Conservation (phyloP, 1,140 invertebrate genomes). For the Eulimnadia texana region DNA sequence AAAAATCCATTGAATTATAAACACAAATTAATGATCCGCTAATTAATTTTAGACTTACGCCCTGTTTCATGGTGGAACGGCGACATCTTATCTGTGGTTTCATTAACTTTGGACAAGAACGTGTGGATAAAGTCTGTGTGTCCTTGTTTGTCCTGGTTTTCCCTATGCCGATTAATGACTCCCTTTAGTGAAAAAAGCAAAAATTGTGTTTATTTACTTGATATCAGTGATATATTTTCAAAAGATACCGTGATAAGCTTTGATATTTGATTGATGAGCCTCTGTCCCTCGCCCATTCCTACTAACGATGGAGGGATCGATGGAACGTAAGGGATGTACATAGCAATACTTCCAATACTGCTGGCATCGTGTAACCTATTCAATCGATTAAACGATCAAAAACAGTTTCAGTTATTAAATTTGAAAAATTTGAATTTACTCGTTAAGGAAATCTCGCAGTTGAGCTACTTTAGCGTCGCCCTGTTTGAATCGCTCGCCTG, state of each 20-base stretch:
- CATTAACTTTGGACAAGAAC: background rate
- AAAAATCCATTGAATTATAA: background rate
- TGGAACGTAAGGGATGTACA: background rate
- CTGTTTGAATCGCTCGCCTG: slow-evolving; percentile 1
- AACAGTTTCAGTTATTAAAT: too few relatives aligned
- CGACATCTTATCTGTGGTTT: background rate
- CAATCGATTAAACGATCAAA: too few relatives aligned
- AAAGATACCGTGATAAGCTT: background rate
- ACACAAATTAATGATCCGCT: background rate
- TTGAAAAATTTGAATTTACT: too few relatives aligned
- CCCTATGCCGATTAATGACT: background rate
- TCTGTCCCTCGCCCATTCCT: background rate
- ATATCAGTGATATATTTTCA: background rate
- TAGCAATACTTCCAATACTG: background rate
- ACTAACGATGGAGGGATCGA: background rate
- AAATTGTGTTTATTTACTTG: too few relatives aligned
- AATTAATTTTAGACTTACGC: background rate
- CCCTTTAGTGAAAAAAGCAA: too few relatives aligned
- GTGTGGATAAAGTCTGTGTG: background rate
- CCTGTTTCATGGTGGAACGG: background rate
- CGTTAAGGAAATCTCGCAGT: background rate
- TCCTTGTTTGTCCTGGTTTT: background rate
- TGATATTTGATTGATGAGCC: background rate
- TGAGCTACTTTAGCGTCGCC: background rate
- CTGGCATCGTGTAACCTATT: background rate